Base-by-base conservation (phyloP, 2,113 vertebrate species). In the Chionodraco myersi region DNA sequence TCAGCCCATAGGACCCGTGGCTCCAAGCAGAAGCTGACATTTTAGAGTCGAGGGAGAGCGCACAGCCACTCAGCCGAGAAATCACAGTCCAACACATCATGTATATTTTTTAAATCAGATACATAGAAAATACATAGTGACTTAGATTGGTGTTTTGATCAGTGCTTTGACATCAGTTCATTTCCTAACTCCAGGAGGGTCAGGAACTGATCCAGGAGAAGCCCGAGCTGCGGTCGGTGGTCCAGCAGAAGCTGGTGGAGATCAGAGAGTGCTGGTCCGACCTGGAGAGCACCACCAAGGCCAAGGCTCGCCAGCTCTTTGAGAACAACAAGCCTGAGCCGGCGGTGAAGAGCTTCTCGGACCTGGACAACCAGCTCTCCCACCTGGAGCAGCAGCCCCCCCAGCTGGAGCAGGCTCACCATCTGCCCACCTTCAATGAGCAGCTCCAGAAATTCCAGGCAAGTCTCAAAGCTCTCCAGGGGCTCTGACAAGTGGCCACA, bases 381-480 rank as follows among this genome's bases (percentile, higher is more conserved):
- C 93, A 96, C 94, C 88, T 97, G 78, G 94, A 96, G 72, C 95
- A 93, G 76, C 94, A 97, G 79, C 95, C 94, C 15, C 93, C 95
- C 10, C 95, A 96, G 83, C 93, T 97, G 56, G 96, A 96, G 79
- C 95, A 95, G 12, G 95, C 95, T 12, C 96, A 96, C 80, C 96
- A 97, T 79, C 91, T 97, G 68, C 96, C 97, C 91, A 96, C 96
- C 1, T 96, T 97, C 91, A 97, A 96, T 86, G 96, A 97, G 72
- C 95, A 97, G 77, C 95, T 98, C 52, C 96, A 97, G 86, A 97
- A 96, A 80, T 96, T 97, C 79, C 96, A 98, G 96, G 97, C 93
- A 56, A 82, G 86, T 78, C 18, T 48, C 41, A 66, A 65, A 14
- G 15, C 16, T 54, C 18, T 14, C n/a, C 44, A 11, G 5, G 21